A percentile compares a stretch with the other conserved stretches of the same genome.
These are phyloP conservation scores for Trichopria drosophilae DNA, from an alignment of 2,888 invertebrate species.

Conservation along the genomic window DNA sequence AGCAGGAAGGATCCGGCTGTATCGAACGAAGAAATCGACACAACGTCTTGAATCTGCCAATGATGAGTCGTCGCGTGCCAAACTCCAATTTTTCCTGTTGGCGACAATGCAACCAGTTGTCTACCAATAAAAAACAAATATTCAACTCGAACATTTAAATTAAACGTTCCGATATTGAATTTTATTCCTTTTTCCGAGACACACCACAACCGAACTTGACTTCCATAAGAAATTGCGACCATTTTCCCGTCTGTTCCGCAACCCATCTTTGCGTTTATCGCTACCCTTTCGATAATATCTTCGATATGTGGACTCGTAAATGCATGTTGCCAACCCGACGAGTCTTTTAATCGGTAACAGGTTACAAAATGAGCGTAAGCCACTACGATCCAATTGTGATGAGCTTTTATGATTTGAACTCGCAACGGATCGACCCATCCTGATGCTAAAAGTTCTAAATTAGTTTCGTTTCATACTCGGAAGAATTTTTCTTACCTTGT, in stretches of 20 bases:
- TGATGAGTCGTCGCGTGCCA: constrained; percentile 99
- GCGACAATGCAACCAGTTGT: constrained; percentile 93
- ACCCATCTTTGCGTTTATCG: constrained; percentile 76
- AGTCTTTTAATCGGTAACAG: constrained; percentile 92
- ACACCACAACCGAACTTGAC: constrained; percentile 77
- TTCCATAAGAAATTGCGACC: constrained; percentile 81
- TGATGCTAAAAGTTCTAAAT: constrained; percentile 61
- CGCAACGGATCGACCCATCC: constrained; percentile 83
- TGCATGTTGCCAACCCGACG: constrained; percentile 93
- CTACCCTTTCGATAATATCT: constrained; percentile 85
- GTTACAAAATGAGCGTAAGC: constrained; percentile 95
- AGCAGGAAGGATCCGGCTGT: constrained; percentile 95
- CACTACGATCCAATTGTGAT: constrained; percentile 97
- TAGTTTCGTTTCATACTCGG: not conserved
- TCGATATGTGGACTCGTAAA: constrained; percentile 94
- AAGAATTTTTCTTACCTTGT: constrained; percentile 51
- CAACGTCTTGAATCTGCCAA: constrained; percentile 97
- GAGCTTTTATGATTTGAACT: constrained; percentile 92
- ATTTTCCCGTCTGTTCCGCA: constrained; percentile 67
- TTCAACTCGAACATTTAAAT: constrained; percentile 89
- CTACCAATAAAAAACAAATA: constrained; percentile 97
- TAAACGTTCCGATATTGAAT: constrained; percentile 81
- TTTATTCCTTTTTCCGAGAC: constrained; percentile 76
- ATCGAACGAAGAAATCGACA: constrained; percentile 93
- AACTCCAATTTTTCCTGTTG: constrained; percentile 93